Base-by-base conservation (phyloP, 2,797 vertebrate genomes). In the Clarias pachynema region DNA sequence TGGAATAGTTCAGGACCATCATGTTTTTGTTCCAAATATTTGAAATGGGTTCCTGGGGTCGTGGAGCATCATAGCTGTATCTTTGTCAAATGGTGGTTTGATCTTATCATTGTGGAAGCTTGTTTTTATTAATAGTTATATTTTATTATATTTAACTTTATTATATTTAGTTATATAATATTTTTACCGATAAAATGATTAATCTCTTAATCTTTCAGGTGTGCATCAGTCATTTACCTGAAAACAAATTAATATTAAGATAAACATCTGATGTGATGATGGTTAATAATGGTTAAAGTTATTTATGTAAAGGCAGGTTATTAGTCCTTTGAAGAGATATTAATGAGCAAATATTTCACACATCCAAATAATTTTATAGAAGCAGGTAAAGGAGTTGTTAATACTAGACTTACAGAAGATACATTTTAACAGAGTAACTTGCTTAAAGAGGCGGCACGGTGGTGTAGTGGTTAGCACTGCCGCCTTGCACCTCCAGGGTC, bases 101-200 rank as follows among this genome's bases (percentile, higher is more conserved):
- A 73, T 84, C 81, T 85, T 72, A 86, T 83, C 53, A 40, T 88
- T 81, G 84, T 85, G 79, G 85, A 87, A 34, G 83, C 88, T 88
- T 88, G 85, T 80, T 70, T 75, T 63, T 88, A 83, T 86, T 83
- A 88, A 86, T 75, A 87, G 18, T 74, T 26, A 49, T 77, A 90
- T 92, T 89, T 90, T 89, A 44, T 44, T 44, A 44, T 10, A 44
- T 44, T 44, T 8, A 9, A 44, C 7, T 44, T 44, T 44, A 44
- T 44, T 44, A 9, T 44, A 10, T 44, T 9, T 44, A 44, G 9
- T 44, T 10, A 85, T 91, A 86, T 90, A 85, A 89, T 91, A 88
- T 85, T 88, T 91, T 89, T 90, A 83, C 87, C 87, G 91, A 91
- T 89, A 91, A 92, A 88, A 88, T 74, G 49, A 31, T 78, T 81